A percentile compares a stretch with the other conserved stretches of the same genome.
Conservation (phyloP, 2,113 vertebrate genomes). For the Crotalus helleri region DNA sequence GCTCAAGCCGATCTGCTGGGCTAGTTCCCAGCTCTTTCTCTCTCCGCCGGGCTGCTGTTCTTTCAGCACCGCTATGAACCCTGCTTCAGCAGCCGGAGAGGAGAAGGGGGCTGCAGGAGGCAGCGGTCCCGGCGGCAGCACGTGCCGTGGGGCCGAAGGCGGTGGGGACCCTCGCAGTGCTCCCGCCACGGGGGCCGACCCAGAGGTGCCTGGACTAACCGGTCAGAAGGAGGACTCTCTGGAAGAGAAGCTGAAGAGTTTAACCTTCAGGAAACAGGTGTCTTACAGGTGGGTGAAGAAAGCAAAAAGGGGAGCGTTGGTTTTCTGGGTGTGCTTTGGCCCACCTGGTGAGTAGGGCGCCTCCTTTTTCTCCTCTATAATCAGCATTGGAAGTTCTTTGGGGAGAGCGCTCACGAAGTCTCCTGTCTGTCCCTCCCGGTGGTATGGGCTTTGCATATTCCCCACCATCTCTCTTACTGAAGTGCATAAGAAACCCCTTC, state of each 20-base stretch:
- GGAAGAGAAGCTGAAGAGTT: slow-evolving; percentile 81
- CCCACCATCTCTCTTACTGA: background rate
- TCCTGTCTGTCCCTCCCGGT: background rate
- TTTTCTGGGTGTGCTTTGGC: background rate
- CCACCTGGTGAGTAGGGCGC: background rate
- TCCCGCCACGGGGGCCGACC: slow-evolving; percentile 54
- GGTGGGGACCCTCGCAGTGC: slow-evolving; percentile 61
- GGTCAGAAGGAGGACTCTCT: slow-evolving; percentile 74
- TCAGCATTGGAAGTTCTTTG: background rate
- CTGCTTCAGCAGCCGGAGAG: slow-evolving; percentile 57
- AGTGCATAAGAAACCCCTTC: background rate
- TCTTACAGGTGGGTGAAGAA: slow-evolving; percentile 82
- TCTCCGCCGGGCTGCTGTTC: background rate
- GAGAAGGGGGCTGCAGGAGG: slow-evolving; percentile 59
- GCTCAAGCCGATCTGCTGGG: slow-evolving; percentile 9
- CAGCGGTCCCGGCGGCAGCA: slow-evolving; percentile 12
- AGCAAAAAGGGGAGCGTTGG: background rate
- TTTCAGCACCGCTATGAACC: slow-evolving; percentile 60
- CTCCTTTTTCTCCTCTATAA: background rate
- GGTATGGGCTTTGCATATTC: background rate
- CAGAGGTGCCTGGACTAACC: slow-evolving; percentile 60
- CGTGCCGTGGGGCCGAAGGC: slow-evolving; percentile 71
- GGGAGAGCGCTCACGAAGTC: no score
- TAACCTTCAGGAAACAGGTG: slow-evolving; percentile 87
- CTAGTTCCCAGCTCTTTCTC: background rate